phyloP scores from a whole-genome alignment of 2,888 invertebrate genomes.

The Perithous albicinctus region DNA sequence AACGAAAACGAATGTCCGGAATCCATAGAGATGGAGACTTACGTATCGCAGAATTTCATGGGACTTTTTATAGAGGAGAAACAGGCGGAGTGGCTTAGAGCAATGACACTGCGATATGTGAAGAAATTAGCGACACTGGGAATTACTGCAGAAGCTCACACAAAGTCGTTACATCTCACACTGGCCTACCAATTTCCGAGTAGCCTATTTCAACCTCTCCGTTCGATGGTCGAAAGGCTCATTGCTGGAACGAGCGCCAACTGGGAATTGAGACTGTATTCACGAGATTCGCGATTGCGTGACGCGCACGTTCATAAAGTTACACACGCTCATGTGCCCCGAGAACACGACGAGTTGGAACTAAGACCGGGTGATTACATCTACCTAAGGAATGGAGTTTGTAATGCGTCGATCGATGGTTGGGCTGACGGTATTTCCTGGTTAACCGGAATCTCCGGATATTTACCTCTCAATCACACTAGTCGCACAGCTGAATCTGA shows the following conservation, averaged over 20 bases:
- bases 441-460: constrained; percentile 92
- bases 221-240: constrained; percentile 90
- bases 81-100: constrained; percentile 92
- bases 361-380: constrained; percentile 94
- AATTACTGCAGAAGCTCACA: constrained; percentile 91
- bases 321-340: constrained; percentile 91
- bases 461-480: constrained; percentile 93
- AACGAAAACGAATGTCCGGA: constrained; percentile 88
- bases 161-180: constrained; percentile 94
- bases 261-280: constrained; percentile 96
- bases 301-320: constrained; percentile 90
- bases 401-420: constrained; percentile 91
- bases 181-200: constrained; percentile 95
- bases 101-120: constrained; percentile 92
- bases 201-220: constrained; percentile 89
- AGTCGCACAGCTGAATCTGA: constrained; percentile 94
- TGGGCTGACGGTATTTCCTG: constrained; percentile 95
- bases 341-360: constrained; percentile 93
- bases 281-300: constrained; percentile 91
- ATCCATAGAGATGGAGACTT: constrained; percentile 90
- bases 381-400: constrained; percentile 91
- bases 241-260: constrained; percentile 86
- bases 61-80: constrained; percentile 94
- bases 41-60: constrained; percentile 95
- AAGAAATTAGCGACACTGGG: constrained; percentile 92